Base-by-base conservation (phyloP, 2,797 vertebrate species). In the Sylvilagus floridanus region DNA sequence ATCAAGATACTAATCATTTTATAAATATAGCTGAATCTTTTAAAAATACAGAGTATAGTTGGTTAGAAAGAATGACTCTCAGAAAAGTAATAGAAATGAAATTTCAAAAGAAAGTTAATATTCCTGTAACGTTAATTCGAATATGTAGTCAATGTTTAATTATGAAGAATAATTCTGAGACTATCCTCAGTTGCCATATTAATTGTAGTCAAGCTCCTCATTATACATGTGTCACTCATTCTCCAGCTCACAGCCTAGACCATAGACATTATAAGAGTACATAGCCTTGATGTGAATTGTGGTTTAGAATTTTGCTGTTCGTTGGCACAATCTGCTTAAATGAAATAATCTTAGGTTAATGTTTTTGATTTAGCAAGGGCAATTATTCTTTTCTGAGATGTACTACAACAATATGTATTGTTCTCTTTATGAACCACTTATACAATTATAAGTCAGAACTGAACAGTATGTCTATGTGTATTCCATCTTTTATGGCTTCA, bases 331-430 rank as follows among this genome's bases (percentile, higher is more conserved):
- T 72, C 87, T 86, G 42, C 26, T 97, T 97, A 96, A 97, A 97
- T 96, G 95, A 97, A 98, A 96, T 47, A 97, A 82, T 94, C 96
- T 96, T 96, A 96, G 78, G 84, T 94, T 94, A 94, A 42, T 82
- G 92, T 11, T 16, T 3, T 95, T 86, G 91, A 97, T 95, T 97
- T 93, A 97, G 37, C 37, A 72, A 96, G 63, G 60, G 35, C 17
- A 96, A 96, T 97, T 96, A 96, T 96, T 97, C 75, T 94, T 96
- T 97, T 97, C 63, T 95, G 77, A 95, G 97, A 97, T 97, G 37
- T 28, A 16, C 16, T 88, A 47, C 30, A 81, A 2, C 37, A 7
- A 94, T 96, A 92, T 5, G 22, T 30, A 88, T 76, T 95, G 82
- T 95, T 97, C 79, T 98, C 77, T 96, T 97, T 95, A 96, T 96